Evolutionary conservation across 2,113 vertebrate species (phyloP).

Genomic region (Leiothrix lutea): DNA sequence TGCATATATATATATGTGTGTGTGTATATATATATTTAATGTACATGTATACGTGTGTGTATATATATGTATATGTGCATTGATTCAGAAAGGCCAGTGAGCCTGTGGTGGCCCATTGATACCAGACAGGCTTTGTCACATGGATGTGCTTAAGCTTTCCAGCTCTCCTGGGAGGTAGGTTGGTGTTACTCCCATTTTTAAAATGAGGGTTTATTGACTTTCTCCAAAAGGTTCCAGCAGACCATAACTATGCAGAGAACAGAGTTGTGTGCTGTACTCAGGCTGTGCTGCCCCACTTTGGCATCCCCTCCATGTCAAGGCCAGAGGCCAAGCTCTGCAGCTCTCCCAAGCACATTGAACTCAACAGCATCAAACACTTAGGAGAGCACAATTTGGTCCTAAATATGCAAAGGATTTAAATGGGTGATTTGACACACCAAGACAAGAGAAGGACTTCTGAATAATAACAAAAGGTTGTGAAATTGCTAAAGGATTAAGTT

Average conservation of each 20-base stretch:
- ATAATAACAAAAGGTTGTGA: constrained; percentile 48
- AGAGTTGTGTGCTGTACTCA: background rate
- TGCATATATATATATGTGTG: too few relatives aligned
- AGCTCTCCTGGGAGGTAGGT: background rate
- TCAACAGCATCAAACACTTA: background rate
- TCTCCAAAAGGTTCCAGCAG: background rate
- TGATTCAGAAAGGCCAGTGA: background rate
- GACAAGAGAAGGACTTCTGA: constrained; percentile 8
- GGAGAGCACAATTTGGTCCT: background rate
- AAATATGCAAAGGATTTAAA: constrained; percentile 15
- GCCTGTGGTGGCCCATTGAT: background rate
- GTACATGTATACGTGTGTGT: too few relatives aligned
- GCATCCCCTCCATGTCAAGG: background rate
- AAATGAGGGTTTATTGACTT: background rate
- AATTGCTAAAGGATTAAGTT: constrained; percentile 53
- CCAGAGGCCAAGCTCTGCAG: background rate
- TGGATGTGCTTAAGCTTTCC: background rate
- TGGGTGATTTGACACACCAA: background rate
- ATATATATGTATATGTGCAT: background rate
- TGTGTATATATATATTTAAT: too few relatives aligned
- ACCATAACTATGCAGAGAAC: background rate
- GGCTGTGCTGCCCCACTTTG: background rate
- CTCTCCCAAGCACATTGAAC: background rate
- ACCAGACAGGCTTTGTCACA: background rate
- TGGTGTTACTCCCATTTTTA: background rate